Evolutionary conservation across 1,140 invertebrate species (phyloP).

Genomic region (Neodiprion lecontei): DNA sequence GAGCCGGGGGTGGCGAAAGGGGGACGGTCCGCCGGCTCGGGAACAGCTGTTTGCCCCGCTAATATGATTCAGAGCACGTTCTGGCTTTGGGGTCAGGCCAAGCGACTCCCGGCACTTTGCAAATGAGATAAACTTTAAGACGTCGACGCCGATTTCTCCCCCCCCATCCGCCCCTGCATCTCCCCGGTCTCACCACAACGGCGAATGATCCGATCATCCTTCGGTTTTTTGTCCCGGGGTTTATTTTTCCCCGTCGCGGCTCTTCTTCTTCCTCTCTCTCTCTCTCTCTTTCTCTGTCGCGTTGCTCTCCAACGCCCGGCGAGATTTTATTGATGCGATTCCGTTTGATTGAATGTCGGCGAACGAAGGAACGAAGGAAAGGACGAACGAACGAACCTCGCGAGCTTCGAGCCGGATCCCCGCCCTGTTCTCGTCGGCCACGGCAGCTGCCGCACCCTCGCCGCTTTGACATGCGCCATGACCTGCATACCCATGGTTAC

Average conservation of each 20-base stretch:
- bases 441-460: conserved; percentile 46
- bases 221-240: too few species aligned
- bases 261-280: too few species aligned
- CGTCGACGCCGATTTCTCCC: too few species aligned
- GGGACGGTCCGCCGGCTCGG: background rate
- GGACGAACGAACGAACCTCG: background rate
- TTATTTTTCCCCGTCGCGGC: too few species aligned
- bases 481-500: conserved; percentile 36
- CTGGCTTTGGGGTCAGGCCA: background rate
- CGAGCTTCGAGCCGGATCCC: background rate
- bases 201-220: too few species aligned
- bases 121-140: conserved; percentile 4
- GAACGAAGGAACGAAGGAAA: background rate
- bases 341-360: background rate
- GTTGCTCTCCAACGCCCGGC: background rate
- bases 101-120: background rate
- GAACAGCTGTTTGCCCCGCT: background rate
- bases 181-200: too few species aligned
- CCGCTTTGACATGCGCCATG: conserved; percentile 52
- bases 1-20: background rate
- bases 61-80: conserved; percentile 5
- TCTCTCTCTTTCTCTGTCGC: too few species aligned
- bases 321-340: background rate
- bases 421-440: background rate
- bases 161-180: too few species aligned